Evolutionary conservation across 2,113 vertebrate genomes (phyloP).

Genomic region (Proteles cristata): DNA sequence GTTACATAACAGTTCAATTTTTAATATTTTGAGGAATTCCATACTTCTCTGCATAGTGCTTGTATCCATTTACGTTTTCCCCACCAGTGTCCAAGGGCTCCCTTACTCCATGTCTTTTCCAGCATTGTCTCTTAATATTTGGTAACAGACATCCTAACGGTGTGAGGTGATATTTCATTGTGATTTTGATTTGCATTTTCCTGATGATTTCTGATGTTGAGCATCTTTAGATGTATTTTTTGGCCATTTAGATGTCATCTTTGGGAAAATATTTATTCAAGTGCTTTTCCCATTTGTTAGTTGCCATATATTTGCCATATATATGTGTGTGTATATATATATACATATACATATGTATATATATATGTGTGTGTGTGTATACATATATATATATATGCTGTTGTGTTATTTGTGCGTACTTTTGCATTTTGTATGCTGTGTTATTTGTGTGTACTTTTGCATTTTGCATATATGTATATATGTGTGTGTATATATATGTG

Average conservation of each 20-base stretch:
- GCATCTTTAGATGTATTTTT: background rate
- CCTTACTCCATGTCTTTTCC: background rate
- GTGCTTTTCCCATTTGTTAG: background rate
- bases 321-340: background rate
- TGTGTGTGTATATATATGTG: background rate
- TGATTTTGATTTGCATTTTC: background rate
- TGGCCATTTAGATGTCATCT: background rate
- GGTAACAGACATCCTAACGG: background rate
- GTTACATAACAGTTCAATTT: background rate
- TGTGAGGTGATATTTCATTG: background rate
- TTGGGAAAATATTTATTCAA: background rate
- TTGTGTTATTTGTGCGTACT: background rate
- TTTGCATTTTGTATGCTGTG: background rate
- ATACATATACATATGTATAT: background rate
- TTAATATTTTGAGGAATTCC: background rate
- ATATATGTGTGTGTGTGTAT: too few relatives aligned
- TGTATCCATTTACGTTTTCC: background rate
- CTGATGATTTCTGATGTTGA: background rate
- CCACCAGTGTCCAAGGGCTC: background rate
- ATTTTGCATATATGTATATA: background rate
- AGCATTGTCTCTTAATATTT: background rate
- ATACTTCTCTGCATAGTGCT: background rate
- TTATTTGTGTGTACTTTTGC: background rate
- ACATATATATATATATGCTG: background rate
- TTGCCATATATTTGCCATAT: background rate